Conservation (phyloP, 2,113 vertebrate species). For the Pomatostomus ruficeps region DNA sequence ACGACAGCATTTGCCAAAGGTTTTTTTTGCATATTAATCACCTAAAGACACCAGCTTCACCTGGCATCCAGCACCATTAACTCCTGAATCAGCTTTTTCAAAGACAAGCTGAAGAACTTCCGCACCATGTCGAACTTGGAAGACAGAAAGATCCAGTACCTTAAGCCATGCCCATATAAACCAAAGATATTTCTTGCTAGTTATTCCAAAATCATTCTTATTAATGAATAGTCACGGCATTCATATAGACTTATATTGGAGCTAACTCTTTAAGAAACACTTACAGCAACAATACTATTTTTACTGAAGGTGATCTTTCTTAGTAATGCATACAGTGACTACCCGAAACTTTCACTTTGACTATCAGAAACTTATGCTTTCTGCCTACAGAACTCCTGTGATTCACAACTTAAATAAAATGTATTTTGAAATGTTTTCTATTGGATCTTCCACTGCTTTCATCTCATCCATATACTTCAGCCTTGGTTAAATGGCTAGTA, state of each 20-base stretch:
- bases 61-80: background rate
- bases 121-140: background rate
- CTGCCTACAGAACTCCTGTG: background rate
- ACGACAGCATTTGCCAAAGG: background rate
- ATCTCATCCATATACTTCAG: background rate
- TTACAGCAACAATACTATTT: background rate
- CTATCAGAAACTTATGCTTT: background rate
- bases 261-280: background rate
- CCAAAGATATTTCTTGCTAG: background rate
- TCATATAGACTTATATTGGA: background rate
- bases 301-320: background rate
- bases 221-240: background rate
- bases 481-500: background rate
- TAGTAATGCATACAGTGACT: background rate
- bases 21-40: background rate
- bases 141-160: background rate
- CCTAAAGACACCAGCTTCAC: background rate
- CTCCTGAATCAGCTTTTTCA: background rate
- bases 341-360: background rate
- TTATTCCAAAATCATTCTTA: background rate
- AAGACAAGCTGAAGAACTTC: background rate
- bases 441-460: background rate
- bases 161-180: background rate
- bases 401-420: background rate
- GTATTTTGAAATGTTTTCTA: background rate